Conservation (phyloP, 2,797 vertebrate species). For the Hydrocynus forskahlii region DNA sequence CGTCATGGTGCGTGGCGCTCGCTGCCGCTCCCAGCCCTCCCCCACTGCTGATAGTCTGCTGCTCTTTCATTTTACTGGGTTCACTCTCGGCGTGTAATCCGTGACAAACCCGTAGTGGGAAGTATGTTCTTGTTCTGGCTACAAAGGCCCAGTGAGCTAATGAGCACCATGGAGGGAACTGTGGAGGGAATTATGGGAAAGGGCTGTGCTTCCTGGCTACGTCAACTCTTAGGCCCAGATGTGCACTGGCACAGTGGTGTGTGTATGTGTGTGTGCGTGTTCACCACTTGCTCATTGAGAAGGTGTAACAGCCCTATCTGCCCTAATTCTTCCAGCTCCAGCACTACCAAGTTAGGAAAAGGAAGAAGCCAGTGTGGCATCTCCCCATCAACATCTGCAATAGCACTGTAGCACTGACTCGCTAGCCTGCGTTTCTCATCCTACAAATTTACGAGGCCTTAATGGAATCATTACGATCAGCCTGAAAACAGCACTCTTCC, state of each 20-base stretch:
- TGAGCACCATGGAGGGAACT: slow-evolving; percentile 52
- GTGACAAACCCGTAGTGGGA: slow-evolving; percentile 55
- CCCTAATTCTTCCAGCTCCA: slow-evolving; percentile 10
- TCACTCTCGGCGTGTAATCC: slow-evolving; percentile 53
- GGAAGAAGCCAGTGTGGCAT: slow-evolving; percentile 57
- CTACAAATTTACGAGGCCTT: slow-evolving; percentile 52
- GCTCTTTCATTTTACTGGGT: slow-evolving; percentile 57
- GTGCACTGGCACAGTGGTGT: slow-evolving; percentile 55
- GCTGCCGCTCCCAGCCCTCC: slow-evolving; percentile 44
- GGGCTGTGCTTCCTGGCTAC: slow-evolving; percentile 52
- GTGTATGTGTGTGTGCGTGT: slow-evolving; percentile 15
- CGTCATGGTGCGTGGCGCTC: slow-evolving; percentile 63
- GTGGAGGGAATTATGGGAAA: slow-evolving; percentile 52
- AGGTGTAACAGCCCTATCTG: slow-evolving; percentile 33
- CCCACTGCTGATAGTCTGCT: slow-evolving; percentile 46
- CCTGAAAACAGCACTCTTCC: slow-evolving; percentile 55
- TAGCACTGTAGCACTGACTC: slow-evolving; percentile 29
- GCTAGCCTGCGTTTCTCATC: slow-evolving; percentile 48
- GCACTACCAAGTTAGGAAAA: slow-evolving; percentile 71
- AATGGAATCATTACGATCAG: slow-evolving; percentile 47
- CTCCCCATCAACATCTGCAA: slow-evolving; percentile 57
- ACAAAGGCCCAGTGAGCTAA: slow-evolving; percentile 62
- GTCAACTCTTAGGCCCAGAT: slow-evolving; percentile 66
- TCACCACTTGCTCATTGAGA: slow-evolving; percentile 47
- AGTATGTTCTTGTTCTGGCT: slow-evolving; percentile 60